Evolutionary conservation across 2,797 vertebrate species (phyloP).

Genomic region (Leucoraja ocellata): DNA sequence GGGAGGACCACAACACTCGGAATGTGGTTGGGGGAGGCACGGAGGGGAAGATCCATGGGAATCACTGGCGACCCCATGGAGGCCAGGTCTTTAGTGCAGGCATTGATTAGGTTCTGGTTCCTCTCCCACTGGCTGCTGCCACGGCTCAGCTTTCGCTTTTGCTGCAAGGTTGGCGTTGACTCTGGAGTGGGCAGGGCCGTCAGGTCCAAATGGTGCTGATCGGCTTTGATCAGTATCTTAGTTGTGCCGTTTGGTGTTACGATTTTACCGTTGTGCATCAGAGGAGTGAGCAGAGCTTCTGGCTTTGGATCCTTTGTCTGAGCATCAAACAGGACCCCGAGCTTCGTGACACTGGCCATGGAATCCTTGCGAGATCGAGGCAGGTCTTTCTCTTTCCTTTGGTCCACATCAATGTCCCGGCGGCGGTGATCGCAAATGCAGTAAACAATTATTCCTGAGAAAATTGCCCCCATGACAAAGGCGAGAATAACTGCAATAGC

Average conservation of each 20-base stretch:
- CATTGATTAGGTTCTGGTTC: constrained; percentile 95
- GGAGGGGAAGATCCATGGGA: constrained; percentile 81
- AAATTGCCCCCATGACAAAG: constrained; percentile 92
- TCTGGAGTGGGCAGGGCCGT: constrained; percentile 87
- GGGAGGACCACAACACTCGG: constrained; percentile 90
- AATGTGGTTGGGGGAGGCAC: constrained; percentile 90
- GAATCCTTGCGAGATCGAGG: constrained; percentile 78
- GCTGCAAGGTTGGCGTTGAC: constrained; percentile 87
- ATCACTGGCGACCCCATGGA: constrained; percentile 82
- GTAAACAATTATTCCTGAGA: constrained; percentile 91
- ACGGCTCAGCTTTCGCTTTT: constrained; percentile 82
- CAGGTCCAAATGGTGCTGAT: constrained; percentile 91
- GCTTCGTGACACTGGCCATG: constrained; percentile 95
- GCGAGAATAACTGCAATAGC: constrained; percentile 93
- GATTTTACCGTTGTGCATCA: constrained; percentile 92
- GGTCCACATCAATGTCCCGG: constrained; percentile 68
- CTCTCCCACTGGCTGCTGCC: constrained; percentile 94
- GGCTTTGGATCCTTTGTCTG: constrained; percentile 89
- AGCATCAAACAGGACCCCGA: constrained; percentile 86
- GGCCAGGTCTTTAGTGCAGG: constrained; percentile 88
- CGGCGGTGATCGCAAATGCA: constrained; percentile 91
- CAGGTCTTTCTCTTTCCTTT: constrained; percentile 74
- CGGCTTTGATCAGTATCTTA: constrained; percentile 91
- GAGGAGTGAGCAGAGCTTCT: constrained; percentile 84
- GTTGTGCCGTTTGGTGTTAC: constrained; percentile 65